Evolutionary conservation across 2,888 invertebrate species (phyloP).

Genomic region (Lasioglossum marginatum): DNA sequence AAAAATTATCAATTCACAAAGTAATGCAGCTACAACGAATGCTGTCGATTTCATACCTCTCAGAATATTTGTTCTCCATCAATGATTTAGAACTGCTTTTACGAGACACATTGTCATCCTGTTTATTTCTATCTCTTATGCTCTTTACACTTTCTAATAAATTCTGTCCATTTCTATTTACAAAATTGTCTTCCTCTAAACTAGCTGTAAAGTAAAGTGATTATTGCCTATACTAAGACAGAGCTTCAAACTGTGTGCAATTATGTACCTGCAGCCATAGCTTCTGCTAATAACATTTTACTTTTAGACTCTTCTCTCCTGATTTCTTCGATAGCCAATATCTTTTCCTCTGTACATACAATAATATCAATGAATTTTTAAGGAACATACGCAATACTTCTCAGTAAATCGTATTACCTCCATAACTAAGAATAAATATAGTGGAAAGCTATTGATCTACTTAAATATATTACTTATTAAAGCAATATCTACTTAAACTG

Average conservation of each 20-base stretch:
- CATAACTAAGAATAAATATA: background rate
- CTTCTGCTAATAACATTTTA: slow-evolving; percentile 74
- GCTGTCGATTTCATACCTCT: slow-evolving; percentile 50
- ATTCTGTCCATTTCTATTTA: slow-evolving; percentile 52
- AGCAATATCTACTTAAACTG: too few species aligned
- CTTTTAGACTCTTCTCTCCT: slow-evolving; percentile 80
- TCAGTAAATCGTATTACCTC: background rate
- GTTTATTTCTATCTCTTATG: slow-evolving; percentile 52
- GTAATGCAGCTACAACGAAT: background rate
- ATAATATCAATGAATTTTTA: slow-evolving; percentile 28
- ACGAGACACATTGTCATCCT: slow-evolving; percentile 40
- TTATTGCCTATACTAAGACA: slow-evolving; percentile 17
- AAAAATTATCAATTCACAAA: slow-evolving; percentile 5
- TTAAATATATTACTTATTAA: too few species aligned
- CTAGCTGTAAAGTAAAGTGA: slow-evolving; percentile 58
- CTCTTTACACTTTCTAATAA: slow-evolving; percentile 50
- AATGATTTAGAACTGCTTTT: slow-evolving; percentile 47
- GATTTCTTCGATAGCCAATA: slow-evolving; percentile 83
- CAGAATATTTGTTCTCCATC: slow-evolving; percentile 59
- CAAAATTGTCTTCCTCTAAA: slow-evolving; percentile 63
- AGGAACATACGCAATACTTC: background rate
- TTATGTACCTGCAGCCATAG: slow-evolving; percentile 70
- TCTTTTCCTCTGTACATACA: slow-evolving; percentile 76
- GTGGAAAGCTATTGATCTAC: background rate
- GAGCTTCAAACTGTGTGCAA: background rate